Evolutionary conservation across 2,113 vertebrate species (phyloP).

Genomic region (Pteropus alecto): DNA sequence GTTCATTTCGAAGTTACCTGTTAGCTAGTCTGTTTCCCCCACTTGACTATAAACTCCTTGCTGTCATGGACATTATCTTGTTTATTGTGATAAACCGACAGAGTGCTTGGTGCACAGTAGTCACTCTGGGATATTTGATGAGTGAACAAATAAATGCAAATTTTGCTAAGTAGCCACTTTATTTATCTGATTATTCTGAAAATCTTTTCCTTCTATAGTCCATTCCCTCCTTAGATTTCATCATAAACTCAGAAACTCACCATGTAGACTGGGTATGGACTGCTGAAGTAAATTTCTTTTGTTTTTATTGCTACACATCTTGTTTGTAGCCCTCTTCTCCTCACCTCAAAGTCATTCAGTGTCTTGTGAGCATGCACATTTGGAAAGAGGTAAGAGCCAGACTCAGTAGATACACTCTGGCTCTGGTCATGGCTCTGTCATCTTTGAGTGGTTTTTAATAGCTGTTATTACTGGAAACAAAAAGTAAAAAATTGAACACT

Average conservation of each 20-base stretch:
- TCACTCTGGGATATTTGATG: neutral
- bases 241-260: neutral
- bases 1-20: neutral
- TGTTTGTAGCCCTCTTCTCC: neutral
- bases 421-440: neutral
- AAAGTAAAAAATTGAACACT: neutral
- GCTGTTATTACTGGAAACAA: neutral
- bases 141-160: neutral
- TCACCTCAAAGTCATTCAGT: neutral
- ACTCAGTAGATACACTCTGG: neutral
- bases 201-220: neutral
- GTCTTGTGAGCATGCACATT: neutral
- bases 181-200: conserved; percentile 12
- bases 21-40: neutral
- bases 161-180: neutral
- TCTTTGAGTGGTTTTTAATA: conserved; percentile 26
- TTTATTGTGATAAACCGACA: neutral
- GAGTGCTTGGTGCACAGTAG: neutral
- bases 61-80: neutral
- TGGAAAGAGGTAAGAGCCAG: neutral
- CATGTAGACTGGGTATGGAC: neutral
- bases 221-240: neutral
- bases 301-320: neutral
- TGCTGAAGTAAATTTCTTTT: neutral
- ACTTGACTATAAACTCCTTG: neutral